Base-by-base conservation (phyloP, 2,888 invertebrate species). In the Piscicola geometra region DNA sequence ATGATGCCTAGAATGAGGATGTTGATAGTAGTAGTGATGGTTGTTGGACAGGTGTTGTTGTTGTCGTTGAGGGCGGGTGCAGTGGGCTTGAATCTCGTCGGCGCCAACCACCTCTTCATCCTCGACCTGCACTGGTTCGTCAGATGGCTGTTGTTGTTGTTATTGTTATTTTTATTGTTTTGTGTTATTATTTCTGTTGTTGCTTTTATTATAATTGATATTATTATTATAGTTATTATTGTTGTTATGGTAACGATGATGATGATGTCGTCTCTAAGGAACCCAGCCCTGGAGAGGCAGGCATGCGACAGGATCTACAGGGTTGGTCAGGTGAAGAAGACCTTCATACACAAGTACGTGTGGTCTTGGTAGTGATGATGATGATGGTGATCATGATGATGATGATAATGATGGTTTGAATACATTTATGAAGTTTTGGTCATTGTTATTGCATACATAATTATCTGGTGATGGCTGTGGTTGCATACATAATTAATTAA, bases 301-400 rank as follows among this genome's bases (percentile, higher is more conserved):
- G 97, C 96, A 0, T 93, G 93, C 86, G 97, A 97, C 87, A 88
- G 97, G 78, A 91, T 97, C 78, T 94, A 95, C 86, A 81, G 96
- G 77, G 90, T 96, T 78, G 96, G 96, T 0, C 97, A 97, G 85
- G 89, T 86, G 70, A 92, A 91, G 82, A 86, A 89, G 80, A 94
- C 95, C 0, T 88, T 89, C 81, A 90, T 96, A 71, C 92, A 94
- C 85, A 92, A 92, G 76, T 77, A 36, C 5, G 5, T 15, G n/a
- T n/a, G n/a, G n/a, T n/a, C n/a, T n/a, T n/a, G n/a, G n/a, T n/a
- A n/a, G n/a, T n/a, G n/a, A n/a, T n/a, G n/a, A n/a, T n/a, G n/a
- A n/a, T n/a, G n/a, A n/a, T n/a, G n/a, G n/a, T n/a, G n/a, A n/a
- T n/a, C n/a, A n/a, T n/a, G n/a, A n/a, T n/a, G n/a, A n/a, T n/a